Evolutionary conservation across 2,113 vertebrate genomes (phyloP).

Genomic region (Vanacampus margaritifer): DNA sequence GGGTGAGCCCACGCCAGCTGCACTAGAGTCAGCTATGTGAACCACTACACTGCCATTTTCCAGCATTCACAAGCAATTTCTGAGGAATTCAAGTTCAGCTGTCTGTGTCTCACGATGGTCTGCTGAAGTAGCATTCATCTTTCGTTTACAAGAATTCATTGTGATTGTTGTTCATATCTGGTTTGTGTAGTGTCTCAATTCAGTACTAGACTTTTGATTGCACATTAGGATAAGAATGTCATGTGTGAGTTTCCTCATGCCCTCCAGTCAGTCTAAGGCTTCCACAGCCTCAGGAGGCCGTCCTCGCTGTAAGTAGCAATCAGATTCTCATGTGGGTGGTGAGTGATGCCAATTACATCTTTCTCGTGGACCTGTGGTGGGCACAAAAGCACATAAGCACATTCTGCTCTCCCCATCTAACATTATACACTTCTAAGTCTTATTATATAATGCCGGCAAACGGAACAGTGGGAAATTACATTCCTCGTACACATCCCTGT

Average conservation of each 20-base stretch:
- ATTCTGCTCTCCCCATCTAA: conserved; percentile 60
- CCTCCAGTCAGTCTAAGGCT: conserved; percentile 54
- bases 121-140: background rate
- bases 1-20: background rate
- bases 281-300: conserved; percentile 81
- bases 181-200: background rate
- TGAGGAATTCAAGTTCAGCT: background rate
- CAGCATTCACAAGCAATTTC: background rate
- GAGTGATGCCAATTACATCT: conserved; percentile 92
- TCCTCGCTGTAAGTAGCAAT: conserved; percentile 95
- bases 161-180: background rate
- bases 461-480: conserved; percentile 1
- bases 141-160: background rate
- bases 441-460: background rate
- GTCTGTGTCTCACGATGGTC: background rate
- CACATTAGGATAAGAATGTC: background rate
- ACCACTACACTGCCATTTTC: background rate
- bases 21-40: background rate
- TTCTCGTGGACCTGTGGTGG: conserved; percentile 88
- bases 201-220: background rate
- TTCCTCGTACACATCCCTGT: background rate
- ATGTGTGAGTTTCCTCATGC: conserved; percentile 2
- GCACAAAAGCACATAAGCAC: conserved; percentile 30
- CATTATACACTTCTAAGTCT: background rate
- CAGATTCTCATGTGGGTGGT: conserved; percentile 95